A percentile compares a stretch with the other conserved stretches of the same genome.
phyloP scores from a whole-genome alignment of 2,888 invertebrate genomes.

The Pammene aurita region DNA sequence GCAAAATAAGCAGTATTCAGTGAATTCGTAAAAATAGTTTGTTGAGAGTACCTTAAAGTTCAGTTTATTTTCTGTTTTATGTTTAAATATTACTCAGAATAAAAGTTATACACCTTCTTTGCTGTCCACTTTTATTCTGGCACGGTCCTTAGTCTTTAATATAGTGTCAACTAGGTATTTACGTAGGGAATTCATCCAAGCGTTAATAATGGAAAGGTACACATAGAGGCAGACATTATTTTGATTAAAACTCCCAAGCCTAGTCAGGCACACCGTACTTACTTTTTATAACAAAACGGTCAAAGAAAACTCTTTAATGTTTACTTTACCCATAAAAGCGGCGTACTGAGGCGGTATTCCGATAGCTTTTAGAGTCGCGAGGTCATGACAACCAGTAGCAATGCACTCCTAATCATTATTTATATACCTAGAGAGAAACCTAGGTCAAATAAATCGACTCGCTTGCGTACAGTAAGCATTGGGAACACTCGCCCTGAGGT shows the following conservation, averaged over 20 bases:
- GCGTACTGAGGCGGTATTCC: background rate
- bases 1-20: too few species aligned
- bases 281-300: constrained; percentile 32
- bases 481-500: constrained; percentile 3
- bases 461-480: background rate
- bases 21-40: too few species aligned
- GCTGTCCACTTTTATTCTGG: too few species aligned
- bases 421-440: background rate
- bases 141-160: too few species aligned
- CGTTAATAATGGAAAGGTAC: background rate
- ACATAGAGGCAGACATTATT: background rate
- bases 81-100: too few species aligned
- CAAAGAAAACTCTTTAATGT: constrained; percentile 36
- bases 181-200: background rate
- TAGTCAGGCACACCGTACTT: constrained; percentile 14
- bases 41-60: too few species aligned
- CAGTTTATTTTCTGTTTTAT: too few species aligned
- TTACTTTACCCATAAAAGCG: constrained; percentile 37
- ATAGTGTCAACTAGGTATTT: background rate
- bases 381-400: background rate
- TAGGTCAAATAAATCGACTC: background rate
- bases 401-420: too few species aligned
- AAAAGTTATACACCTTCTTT: too few species aligned
- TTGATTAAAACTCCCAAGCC: constrained; percentile 7
- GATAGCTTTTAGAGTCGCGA: background rate